These are phyloP conservation scores for Pseudomyrmex cubaensis DNA, from an alignment of 1,140 invertebrate genomes.

Conservation along the genomic window DNA sequence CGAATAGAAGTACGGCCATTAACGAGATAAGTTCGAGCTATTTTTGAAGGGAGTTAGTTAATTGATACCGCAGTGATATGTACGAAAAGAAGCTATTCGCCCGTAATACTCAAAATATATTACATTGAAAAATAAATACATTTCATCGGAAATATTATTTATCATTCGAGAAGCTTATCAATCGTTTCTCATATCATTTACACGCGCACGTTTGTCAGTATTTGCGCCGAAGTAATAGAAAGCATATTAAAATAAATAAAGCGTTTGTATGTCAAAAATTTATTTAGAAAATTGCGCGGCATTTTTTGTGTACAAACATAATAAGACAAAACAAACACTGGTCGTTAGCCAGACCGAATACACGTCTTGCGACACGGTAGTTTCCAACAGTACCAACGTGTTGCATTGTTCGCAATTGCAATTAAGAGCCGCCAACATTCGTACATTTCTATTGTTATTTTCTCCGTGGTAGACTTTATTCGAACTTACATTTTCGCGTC, in stretches of 20 bases:
- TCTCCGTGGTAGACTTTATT: not conserved
- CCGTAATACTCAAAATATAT: too few species aligned
- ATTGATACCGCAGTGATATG: slow-evolving; percentile 4
- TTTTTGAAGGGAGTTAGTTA: slow-evolving; percentile 12
- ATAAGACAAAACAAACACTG: not conserved
- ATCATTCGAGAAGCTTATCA: too few species aligned
- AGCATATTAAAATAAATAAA: too few species aligned
- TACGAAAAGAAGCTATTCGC: not conserved
- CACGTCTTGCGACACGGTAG: not conserved
- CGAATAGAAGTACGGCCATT: not conserved
- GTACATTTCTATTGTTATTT: not conserved
- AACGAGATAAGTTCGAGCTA: slow-evolving; percentile 7
- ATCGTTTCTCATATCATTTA: too few species aligned
- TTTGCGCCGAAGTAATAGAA: too few species aligned
- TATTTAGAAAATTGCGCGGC: too few species aligned
- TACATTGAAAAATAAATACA: too few species aligned
- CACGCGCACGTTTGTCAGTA: too few species aligned
- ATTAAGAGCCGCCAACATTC: slow-evolving; percentile 38
- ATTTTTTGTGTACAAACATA: not conserved
- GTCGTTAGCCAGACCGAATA: not conserved
- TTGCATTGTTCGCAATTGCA: slow-evolving; percentile 39
- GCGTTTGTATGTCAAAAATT: too few species aligned
- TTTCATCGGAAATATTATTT: too few species aligned
- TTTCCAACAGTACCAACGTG: not conserved
- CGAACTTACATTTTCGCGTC: slow-evolving; percentile 17